These are phyloP conservation scores for Caenorhabditis sp. DNA, from an alignment of 2,888 invertebrate genomes.

Conservation along the genomic window DNA sequence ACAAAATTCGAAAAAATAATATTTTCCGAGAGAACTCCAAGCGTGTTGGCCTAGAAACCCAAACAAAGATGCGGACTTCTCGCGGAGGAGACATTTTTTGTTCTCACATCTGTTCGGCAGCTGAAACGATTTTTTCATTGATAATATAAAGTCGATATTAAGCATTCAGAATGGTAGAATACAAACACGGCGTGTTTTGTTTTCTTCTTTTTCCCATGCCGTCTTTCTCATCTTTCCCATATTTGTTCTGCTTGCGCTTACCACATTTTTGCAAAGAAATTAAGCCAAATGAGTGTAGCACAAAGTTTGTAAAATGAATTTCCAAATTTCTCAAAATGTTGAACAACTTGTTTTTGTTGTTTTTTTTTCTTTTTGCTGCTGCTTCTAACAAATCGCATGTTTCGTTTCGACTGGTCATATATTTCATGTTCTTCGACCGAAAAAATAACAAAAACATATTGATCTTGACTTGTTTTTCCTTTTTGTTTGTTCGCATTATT, in stretches of 20 bases:
- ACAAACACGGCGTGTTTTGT: too few relatives aligned
- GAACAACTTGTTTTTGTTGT: background rate
- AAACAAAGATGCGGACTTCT: background rate
- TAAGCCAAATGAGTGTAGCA: too few relatives aligned
- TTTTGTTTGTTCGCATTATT: slow-evolving; percentile 1
- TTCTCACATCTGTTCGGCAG: background rate
- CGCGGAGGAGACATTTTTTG: background rate
- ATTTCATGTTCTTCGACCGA: background rate
- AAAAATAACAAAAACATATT: slow-evolving; percentile 8
- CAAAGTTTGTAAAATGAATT: too few relatives aligned
- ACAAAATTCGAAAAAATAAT: background rate
- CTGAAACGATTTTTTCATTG: too few relatives aligned
- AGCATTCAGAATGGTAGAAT: too few relatives aligned
- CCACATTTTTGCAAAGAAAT: too few relatives aligned
- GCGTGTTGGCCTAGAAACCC: background rate
- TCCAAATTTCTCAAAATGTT: too few relatives aligned
- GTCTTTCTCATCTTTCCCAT: too few relatives aligned
- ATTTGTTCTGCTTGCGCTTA: too few relatives aligned
- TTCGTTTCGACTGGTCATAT: background rate
- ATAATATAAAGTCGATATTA: too few relatives aligned
- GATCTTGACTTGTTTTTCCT: slow-evolving; percentile 5
- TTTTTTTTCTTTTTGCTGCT: background rate
- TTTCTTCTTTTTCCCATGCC: too few relatives aligned
- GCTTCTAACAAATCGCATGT: slow-evolving; percentile 1
- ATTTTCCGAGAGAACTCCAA: too few relatives aligned